A percentile compares a stretch with the other conserved stretches of the same genome.
Conservation (phyloP, 1,140 invertebrate species). For the Triops cancriformis region DNA sequence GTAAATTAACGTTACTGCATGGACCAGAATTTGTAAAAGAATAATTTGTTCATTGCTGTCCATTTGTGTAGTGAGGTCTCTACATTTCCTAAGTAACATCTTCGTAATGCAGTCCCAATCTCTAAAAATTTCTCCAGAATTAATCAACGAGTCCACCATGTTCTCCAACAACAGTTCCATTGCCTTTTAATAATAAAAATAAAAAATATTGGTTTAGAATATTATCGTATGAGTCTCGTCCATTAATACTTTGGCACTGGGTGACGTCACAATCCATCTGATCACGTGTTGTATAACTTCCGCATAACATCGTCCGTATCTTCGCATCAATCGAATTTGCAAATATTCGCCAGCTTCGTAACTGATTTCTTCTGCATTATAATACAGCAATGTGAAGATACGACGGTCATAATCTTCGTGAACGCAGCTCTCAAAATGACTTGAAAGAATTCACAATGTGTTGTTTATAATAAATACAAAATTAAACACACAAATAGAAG, state of each 20-base stretch:
- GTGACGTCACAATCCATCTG: neutral
- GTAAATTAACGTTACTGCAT: neutral
- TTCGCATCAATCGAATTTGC: neutral
- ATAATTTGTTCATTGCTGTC: neutral
- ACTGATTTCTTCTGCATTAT: neutral
- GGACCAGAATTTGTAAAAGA: neutral
- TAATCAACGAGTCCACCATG: neutral
- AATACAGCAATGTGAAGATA: neutral
- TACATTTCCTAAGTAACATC: neutral
- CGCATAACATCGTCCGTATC: neutral
- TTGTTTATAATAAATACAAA: neutral
- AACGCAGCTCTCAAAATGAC: neutral
- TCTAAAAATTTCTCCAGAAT: neutral
- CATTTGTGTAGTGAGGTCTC: neutral
- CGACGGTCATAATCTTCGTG: neutral
- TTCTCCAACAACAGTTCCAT: neutral
- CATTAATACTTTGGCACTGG: neutral
- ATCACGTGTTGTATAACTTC: neutral
- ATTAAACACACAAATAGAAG: neutral
- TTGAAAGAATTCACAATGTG: neutral
- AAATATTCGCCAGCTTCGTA: neutral
- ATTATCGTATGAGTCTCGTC: too few relatives aligned
- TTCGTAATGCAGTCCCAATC: neutral
- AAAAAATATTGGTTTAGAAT: too few relatives aligned
- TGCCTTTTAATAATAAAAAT: neutral